Conservation (phyloP, 2,888 invertebrate genomes). For the Salticus scenicus region DNA sequence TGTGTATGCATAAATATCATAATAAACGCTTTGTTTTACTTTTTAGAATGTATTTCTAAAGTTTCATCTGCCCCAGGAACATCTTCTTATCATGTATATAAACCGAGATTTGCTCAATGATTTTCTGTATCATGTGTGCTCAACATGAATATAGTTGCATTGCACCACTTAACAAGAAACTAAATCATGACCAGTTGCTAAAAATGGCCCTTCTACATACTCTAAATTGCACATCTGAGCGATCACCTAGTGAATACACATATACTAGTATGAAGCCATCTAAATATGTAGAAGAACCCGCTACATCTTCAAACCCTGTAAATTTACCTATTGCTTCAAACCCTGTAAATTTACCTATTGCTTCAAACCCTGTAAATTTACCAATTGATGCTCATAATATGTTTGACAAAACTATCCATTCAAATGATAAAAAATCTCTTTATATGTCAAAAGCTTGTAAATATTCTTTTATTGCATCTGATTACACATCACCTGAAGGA, state of each 20-base stretch:
- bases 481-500: conserved; percentile 61
- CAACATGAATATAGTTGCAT: conserved; percentile 36
- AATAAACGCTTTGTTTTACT: too few species aligned
- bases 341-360: too few species aligned
- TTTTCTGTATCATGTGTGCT: conserved; percentile 44
- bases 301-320: conserved; percentile 32
- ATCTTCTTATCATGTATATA: background rate
- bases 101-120: conserved; percentile 4
- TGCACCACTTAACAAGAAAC: conserved; percentile 26
- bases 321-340: too few species aligned
- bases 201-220: conserved; percentile 58
- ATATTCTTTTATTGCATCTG: conserved; percentile 63
- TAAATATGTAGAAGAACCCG: conserved; percentile 31
- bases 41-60: too few species aligned
- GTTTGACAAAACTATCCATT: conserved; percentile 34
- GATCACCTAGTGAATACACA: conserved; percentile 37
- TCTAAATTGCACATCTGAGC: conserved; percentile 43
- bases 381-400: conserved; percentile 38
- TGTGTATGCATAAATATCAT: too few species aligned
- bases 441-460: conserved; percentile 62
- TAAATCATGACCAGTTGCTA: conserved; percentile 23
- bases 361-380: conserved; percentile 14
- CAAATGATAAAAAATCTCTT: conserved; percentile 50
- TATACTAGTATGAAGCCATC: conserved; percentile 31
- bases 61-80: too few species aligned